phyloP scores from a whole-genome alignment of 2,888 invertebrate genomes.

The Brenthis ino region DNA sequence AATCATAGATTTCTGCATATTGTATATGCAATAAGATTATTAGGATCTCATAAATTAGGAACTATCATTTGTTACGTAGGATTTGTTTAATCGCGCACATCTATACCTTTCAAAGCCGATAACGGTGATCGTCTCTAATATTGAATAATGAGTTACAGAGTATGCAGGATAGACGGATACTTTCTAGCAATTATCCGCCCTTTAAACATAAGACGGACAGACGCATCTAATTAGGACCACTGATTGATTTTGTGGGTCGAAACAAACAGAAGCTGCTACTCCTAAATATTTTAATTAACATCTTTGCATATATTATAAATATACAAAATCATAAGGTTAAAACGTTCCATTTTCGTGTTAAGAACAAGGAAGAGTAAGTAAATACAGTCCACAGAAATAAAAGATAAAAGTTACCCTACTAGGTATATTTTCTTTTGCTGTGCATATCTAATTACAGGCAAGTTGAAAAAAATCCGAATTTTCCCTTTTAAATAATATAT shows the following conservation, averaged over 20 bases:
- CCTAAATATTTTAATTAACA: conserved; percentile 29
- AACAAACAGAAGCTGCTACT: conserved; percentile 66
- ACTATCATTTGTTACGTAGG: conserved; percentile 27
- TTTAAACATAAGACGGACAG: conserved; percentile 51
- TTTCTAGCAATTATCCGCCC: conserved; percentile 49
- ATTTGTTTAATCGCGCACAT: conserved; percentile 44
- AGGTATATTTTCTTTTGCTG: no score
- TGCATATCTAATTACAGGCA: no score
- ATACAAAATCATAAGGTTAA: no score
- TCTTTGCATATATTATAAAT: no score
- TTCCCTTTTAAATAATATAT: no score
- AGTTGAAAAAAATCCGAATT: no score
- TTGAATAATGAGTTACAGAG: conserved; percentile 71
- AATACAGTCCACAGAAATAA: no score
- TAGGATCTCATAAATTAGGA: conserved; percentile 25
- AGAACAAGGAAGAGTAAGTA: no score
- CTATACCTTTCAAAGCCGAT: conserved; percentile 47
- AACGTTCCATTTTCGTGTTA: no score
- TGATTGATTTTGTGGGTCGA: conserved; percentile 70
- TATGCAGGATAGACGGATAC: conserved; percentile 59
- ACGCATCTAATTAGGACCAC: conserved; percentile 57
- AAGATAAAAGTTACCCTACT: no score
- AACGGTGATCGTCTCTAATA: conserved; percentile 76
- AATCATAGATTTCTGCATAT: conserved; percentile 25
- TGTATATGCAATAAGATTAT: conserved; percentile 18